phyloP scores from a whole-genome alignment of 1,140 invertebrate species.

The Bilobella aurantiaca region DNA sequence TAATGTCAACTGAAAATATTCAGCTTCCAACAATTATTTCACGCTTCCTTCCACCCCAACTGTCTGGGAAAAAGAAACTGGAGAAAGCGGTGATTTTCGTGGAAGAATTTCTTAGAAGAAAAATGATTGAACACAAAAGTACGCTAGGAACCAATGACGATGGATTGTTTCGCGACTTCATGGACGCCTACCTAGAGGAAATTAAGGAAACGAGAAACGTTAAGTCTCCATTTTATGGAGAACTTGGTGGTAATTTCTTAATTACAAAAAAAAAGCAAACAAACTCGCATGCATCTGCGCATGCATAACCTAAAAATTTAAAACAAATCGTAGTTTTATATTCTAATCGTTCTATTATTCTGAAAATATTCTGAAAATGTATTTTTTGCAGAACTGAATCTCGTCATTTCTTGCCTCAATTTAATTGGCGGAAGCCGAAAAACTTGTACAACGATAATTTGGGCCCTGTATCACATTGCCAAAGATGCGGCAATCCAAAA shows the following conservation, averaged over 20 bases:
- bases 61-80: neutral
- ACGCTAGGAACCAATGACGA: neutral
- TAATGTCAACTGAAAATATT: neutral
- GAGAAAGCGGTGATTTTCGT: neutral
- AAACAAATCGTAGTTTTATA: neutral
- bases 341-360: neutral
- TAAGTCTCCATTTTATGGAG: neutral
- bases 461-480: constrained; percentile 40
- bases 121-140: constrained; percentile 22
- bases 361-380: neutral
- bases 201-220: neutral
- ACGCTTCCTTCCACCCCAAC: constrained; percentile 12
- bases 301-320: constrained; percentile 9
- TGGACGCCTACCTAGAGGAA: neutral
- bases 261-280: constrained; percentile 8
- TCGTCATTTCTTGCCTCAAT: neutral
- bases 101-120: neutral
- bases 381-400: neutral
- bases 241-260: neutral
- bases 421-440: constrained; percentile 38
- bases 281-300: constrained; percentile 19
- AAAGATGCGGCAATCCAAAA: constrained; percentile 39
- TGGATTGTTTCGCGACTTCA: constrained; percentile 5
- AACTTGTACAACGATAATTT: constrained; percentile 40
- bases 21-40: neutral